Conservation (phyloP, 2,113 vertebrate genomes). For the Lycocorax pyrrhopterus region DNA sequence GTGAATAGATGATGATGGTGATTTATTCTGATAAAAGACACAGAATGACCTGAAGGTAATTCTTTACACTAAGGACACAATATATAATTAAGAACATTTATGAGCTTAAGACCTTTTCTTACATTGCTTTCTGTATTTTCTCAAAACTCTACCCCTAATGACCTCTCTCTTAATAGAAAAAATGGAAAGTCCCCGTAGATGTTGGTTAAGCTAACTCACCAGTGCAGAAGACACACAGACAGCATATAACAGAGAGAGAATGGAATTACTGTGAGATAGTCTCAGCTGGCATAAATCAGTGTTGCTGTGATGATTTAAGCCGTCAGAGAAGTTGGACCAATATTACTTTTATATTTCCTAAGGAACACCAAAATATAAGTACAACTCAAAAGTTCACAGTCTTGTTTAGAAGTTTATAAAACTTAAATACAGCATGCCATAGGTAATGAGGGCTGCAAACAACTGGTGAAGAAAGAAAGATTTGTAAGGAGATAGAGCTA, state of each 20-base stretch:
- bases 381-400: neutral
- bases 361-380: neutral
- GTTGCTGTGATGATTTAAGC: neutral
- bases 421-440: neutral
- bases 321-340: neutral
- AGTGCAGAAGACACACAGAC: neutral
- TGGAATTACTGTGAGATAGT: neutral
- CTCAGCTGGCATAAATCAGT: neutral
- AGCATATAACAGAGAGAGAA: neutral
- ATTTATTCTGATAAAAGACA: constrained; percentile 67
- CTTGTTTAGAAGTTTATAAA: neutral
- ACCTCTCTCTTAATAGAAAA: constrained; percentile 45
- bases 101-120: constrained; percentile 34
- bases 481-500: neutral
- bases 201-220: neutral
- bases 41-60: constrained; percentile 35
- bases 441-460: neutral
- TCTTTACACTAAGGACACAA: constrained; percentile 36
- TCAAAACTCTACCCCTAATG: constrained; percentile 50
- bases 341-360: neutral
- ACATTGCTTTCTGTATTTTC: constrained; percentile 52
- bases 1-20: constrained; percentile 51
- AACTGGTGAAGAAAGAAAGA: neutral
- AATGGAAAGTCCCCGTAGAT: neutral
- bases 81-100: constrained; percentile 51